Percentiles rank a stretch among this genome's conserved stretches.
phyloP scores from a whole-genome alignment of 1,140 invertebrate species.

The Brachionus manjavacas region DNA sequence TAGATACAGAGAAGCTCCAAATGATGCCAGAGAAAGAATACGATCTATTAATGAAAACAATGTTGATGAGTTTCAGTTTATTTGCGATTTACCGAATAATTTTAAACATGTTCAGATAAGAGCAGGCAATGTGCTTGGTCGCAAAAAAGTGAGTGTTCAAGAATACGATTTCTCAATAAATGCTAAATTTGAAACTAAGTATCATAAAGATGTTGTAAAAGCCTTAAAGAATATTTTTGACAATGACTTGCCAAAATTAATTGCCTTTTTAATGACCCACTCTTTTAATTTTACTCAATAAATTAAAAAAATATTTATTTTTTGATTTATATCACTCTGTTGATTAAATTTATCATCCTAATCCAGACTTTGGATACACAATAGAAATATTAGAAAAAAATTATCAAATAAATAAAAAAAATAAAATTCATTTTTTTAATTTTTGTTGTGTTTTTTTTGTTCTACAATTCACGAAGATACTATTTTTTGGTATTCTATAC shows the following conservation, averaged over 20 bases:
- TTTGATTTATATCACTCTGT: too few relatives aligned
- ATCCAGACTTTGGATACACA: too few relatives aligned
- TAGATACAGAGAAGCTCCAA: background rate
- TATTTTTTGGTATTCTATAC: too few relatives aligned
- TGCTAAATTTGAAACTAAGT: background rate
- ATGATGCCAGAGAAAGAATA: background rate
- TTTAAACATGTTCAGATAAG: background rate
- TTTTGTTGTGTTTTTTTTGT: too few relatives aligned
- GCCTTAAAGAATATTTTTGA: background rate
- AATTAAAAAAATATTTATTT: background rate
- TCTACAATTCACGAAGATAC: too few relatives aligned
- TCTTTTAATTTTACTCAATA: background rate
- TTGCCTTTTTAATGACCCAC: constrained; percentile 3
- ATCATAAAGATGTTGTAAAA: background rate
- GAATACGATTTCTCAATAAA: background rate
- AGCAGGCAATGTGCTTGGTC: background rate
- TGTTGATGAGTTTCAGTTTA: background rate
- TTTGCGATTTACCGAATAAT: background rate
- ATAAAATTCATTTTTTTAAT: too few relatives aligned
- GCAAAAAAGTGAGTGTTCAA: background rate
- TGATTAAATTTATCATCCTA: too few relatives aligned
- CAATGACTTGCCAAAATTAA: background rate
- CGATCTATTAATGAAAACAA: background rate
- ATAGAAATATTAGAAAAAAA: background rate
- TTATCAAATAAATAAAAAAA: too few relatives aligned